Percentiles rank a stretch among this genome's conserved stretches.
phyloP scores from a whole-genome alignment of 1,140 invertebrate genomes.

The Orussus abietinus region DNA sequence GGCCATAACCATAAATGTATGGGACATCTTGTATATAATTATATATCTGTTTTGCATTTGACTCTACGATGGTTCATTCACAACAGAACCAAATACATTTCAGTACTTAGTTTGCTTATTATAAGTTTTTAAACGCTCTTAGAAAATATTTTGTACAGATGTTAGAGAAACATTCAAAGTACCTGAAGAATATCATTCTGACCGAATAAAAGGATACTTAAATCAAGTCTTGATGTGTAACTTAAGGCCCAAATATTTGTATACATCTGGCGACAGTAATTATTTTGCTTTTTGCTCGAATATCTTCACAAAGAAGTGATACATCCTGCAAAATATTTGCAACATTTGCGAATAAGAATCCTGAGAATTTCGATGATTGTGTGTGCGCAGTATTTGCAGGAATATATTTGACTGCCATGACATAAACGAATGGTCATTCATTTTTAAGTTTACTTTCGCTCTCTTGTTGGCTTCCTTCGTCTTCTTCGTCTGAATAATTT shows the following conservation, averaged over 20 bases:
- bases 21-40: too few relatives aligned
- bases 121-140: too few relatives aligned
- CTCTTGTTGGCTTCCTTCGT: slow-evolving; percentile 58
- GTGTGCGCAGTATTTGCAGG: slow-evolving; percentile 32
- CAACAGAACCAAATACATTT: too few relatives aligned
- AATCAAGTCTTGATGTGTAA: slow-evolving; percentile 30
- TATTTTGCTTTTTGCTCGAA: slow-evolving; percentile 24
- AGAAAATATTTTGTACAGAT: slow-evolving; percentile 43
- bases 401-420: slow-evolving; percentile 24
- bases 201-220: slow-evolving; percentile 15
- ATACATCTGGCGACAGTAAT: slow-evolving; percentile 32
- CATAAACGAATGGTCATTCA: slow-evolving; percentile 40
- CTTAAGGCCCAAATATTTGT: slow-evolving; percentile 28
- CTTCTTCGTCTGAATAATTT: slow-evolving; percentile 91
- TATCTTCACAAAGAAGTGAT: slow-evolving; percentile 28
- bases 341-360: slow-evolving; percentile 28
- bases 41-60: too few relatives aligned
- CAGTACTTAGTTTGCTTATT: too few relatives aligned
- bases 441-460: slow-evolving; percentile 37
- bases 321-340: slow-evolving; percentile 22
- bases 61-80: too few relatives aligned
- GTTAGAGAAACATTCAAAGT: slow-evolving; percentile 20
- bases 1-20: too few relatives aligned
- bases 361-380: slow-evolving; percentile 32
- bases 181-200: slow-evolving; percentile 10